Conservation (phyloP, 2,888 invertebrate genomes). For the Hybos culiciformis region DNA sequence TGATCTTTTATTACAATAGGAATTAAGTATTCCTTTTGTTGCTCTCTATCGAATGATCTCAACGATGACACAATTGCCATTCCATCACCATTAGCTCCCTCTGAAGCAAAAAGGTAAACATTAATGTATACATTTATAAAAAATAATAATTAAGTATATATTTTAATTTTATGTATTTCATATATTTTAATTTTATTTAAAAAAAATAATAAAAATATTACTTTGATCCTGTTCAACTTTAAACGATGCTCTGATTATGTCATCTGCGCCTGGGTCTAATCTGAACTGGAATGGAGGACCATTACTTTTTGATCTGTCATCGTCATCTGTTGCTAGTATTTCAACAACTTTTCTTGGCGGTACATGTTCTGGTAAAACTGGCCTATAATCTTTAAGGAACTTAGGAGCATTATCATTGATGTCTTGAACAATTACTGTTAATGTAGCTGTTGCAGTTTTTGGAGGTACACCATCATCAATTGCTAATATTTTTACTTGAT, state of each 20-base stretch:
- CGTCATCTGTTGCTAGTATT: slow-evolving; percentile 85
- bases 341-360: slow-evolving; percentile 85
- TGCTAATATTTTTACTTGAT: slow-evolving; percentile 91
- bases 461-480: slow-evolving; percentile 90
- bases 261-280: slow-evolving; percentile 85
- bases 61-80: slow-evolving; percentile 95
- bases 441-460: slow-evolving; percentile 83
- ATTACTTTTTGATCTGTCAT: slow-evolving; percentile 85
- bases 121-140: background rate
- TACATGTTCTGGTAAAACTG: slow-evolving; percentile 85
- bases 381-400: slow-evolving; percentile 82
- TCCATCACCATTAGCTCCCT: slow-evolving; percentile 94
- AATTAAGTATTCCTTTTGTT: slow-evolving; percentile 89
- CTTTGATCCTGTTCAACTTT: slow-evolving; percentile 94
- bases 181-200: background rate
- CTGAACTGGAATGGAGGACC: slow-evolving; percentile 94
- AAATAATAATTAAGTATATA: no score
- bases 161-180: background rate
- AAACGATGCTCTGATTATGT: slow-evolving; percentile 85
- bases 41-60: slow-evolving; percentile 86
- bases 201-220: slow-evolving; percentile 37
- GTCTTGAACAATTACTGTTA: slow-evolving; percentile 89
- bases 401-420: slow-evolving; percentile 92
- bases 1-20: slow-evolving; percentile 97
- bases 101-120: slow-evolving; percentile 33